Evolutionary conservation across 2,113 vertebrate genomes (phyloP).

Genomic region (Tamias sibiricus): DNA sequence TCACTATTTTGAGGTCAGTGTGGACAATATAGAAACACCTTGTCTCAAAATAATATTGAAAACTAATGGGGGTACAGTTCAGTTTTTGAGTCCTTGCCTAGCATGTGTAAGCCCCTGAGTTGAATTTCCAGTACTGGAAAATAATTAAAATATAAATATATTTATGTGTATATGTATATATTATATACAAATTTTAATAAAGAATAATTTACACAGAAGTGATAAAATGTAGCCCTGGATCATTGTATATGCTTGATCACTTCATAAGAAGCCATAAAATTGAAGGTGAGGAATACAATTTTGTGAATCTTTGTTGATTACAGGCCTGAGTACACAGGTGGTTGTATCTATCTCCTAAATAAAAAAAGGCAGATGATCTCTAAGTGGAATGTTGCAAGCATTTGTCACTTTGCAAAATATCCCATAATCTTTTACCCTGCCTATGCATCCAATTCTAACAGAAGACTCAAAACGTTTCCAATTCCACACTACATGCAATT

Average conservation of each 20-base stretch:
- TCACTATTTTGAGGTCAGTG: background rate
- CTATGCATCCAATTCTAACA: background rate
- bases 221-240: background rate
- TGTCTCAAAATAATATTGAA: background rate
- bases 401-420: background rate
- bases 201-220: background rate
- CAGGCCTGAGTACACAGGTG: fast-evolving
- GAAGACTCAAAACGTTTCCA: background rate
- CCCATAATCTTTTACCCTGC: background rate
- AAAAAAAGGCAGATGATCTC: background rate
- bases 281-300: background rate
- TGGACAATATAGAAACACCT: background rate
- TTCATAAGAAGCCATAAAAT: background rate
- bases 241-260: background rate
- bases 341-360: background rate
- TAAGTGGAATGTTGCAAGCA: no score
- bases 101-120: no score
- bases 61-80: background rate
- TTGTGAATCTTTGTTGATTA: background rate
- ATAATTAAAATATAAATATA: no score
- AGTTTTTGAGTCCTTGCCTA: background rate
- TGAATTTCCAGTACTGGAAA: no score
- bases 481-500: background rate
- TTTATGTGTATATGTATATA: no score
- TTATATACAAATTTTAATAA: slow-evolving; percentile 2